These are phyloP conservation scores for Babyrousa celebensis DNA, from an alignment of 2,797 vertebrate genomes.

Conservation along the genomic window DNA sequence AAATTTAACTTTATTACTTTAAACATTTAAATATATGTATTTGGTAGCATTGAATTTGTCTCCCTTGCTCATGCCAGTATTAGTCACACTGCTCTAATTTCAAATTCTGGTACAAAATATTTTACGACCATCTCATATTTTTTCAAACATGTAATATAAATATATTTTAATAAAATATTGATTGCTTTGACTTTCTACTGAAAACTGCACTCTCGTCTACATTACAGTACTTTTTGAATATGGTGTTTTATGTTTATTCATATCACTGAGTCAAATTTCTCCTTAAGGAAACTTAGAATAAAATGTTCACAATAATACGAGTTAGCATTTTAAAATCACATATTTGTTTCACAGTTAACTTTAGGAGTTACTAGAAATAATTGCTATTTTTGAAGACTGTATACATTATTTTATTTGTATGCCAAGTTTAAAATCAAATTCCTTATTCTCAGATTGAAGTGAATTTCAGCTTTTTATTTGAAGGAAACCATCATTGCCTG, in stretches of 20 bases:
- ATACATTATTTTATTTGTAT: background rate
- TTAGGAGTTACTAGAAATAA: background rate
- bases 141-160: background rate
- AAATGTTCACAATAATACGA: background rate
- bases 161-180: conserved; percentile 5
- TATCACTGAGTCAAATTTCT: background rate
- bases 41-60: background rate
- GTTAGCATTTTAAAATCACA: background rate
- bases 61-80: background rate
- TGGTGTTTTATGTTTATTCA: background rate
- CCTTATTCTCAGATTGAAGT: background rate
- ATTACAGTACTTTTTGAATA: background rate
- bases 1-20: conserved; percentile 29
- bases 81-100: background rate
- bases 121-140: background rate
- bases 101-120: background rate
- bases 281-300: background rate
- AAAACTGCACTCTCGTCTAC: background rate
- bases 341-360: background rate
- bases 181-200: background rate
- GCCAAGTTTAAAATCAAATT: background rate
- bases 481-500: background rate
- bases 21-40: background rate
- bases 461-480: background rate
- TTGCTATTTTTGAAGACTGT: background rate